phyloP scores from a whole-genome alignment of 2,113 vertebrate species.

The Sakesphorus luctuosus region DNA sequence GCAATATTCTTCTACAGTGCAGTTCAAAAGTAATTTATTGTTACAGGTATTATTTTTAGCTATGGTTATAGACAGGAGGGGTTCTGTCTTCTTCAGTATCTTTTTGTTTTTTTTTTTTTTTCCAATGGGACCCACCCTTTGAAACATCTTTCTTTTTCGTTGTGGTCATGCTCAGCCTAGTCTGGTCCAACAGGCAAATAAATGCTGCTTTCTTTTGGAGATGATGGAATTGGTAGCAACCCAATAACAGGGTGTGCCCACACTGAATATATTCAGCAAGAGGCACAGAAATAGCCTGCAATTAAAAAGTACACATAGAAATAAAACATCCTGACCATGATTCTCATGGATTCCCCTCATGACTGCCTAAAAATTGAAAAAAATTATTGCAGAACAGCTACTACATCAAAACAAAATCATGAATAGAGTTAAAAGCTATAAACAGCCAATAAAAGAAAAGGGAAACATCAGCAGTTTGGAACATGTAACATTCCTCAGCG shows the following conservation, averaged over 20 bases:
- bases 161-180: background rate
- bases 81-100: background rate
- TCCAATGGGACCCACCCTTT: background rate
- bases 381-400: background rate
- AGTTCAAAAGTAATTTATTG: background rate
- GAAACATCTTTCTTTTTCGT: slow-evolving; percentile 15
- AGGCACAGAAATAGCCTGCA: background rate
- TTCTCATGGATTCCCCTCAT: background rate
- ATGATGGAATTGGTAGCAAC: slow-evolving; percentile 22
- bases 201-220: slow-evolving; percentile 34
- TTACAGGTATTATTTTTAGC: background rate
- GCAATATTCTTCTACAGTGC: background rate
- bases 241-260: background rate
- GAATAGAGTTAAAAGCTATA: background rate
- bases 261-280: background rate
- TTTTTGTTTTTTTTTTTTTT: background rate
- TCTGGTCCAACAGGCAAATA: slow-evolving; percentile 27
- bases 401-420: background rate
- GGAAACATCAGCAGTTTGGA: slow-evolving; percentile 3
- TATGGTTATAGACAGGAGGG: background rate
- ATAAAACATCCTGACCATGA: background rate
- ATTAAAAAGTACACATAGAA: slow-evolving; percentile 29
- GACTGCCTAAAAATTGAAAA: background rate
- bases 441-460: slow-evolving; percentile 21
- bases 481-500: slow-evolving; percentile 32